Conservation (phyloP, 2,888 invertebrate genomes). For the Atethmia centrago region DNA sequence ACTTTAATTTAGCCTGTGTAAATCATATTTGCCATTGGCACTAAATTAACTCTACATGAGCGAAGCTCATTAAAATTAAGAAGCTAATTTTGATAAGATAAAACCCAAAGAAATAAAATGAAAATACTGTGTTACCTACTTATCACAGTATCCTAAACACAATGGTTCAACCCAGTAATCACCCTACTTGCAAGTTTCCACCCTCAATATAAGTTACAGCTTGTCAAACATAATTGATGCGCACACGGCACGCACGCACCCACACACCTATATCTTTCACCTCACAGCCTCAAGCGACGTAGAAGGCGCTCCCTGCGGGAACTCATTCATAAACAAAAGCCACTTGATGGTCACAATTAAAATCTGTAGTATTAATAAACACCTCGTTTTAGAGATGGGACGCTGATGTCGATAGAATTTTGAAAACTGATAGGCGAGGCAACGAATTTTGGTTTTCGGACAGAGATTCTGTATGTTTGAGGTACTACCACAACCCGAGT, state of each 20-base stretch:
- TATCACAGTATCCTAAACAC: neutral
- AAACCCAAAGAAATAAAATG: neutral
- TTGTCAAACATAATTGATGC: conserved; percentile 59
- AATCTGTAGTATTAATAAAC: conserved; percentile 88
- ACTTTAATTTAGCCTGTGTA: fast-evolving
- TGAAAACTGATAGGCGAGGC: neutral
- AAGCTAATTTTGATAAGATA: neutral
- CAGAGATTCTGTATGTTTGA: neutral
- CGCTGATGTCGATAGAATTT: conserved; percentile 28
- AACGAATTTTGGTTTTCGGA: neutral
- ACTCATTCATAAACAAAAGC: conserved; percentile 75
- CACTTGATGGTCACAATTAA: conserved; percentile 89
- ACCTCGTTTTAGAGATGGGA: conserved; percentile 74
- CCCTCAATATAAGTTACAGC: conserved; percentile 51
- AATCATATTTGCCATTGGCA: neutral
- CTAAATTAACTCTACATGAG: neutral
- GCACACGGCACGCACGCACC: conserved; percentile 22
- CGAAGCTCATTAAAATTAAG: neutral
- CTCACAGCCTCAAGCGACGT: conserved; percentile 29
- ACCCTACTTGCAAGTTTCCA: conserved; percentile 5
- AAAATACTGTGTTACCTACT: neutral
- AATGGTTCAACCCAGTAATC: conserved; percentile 3
- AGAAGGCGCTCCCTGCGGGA: conserved; percentile 41
- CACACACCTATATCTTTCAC: conserved; percentile 24
- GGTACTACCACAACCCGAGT: neutral